Conservation (phyloP, 1,140 invertebrate genomes). For the Bombus vancouverensis region DNA sequence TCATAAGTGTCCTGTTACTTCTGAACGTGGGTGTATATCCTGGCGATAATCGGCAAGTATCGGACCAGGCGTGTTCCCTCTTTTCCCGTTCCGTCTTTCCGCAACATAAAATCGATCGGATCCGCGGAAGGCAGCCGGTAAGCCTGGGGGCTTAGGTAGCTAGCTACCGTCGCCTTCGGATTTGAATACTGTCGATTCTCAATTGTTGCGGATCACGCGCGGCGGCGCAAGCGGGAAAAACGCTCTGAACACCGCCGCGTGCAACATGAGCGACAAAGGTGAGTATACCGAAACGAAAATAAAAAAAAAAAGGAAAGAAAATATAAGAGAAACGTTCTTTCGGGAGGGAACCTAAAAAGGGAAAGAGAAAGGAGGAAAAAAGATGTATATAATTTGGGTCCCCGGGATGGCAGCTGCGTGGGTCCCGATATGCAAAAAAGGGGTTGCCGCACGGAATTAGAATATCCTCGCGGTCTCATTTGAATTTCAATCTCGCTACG, state of each 20-base stretch:
- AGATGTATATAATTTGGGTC: constrained; percentile 70
- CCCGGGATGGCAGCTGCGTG: constrained; percentile 65
- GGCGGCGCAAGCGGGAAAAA: constrained; percentile 14
- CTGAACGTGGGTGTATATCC: no score
- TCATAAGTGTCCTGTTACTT: no score
- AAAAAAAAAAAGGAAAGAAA: not conserved
- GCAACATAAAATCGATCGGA: constrained; percentile 65
- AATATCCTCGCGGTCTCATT: constrained; percentile 84
- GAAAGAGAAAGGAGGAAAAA: constrained; percentile 50
- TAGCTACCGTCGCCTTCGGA: constrained; percentile 58
- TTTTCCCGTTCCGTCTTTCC: constrained; percentile 32
- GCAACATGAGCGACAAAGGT: constrained; percentile 28
- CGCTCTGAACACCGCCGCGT: not conserved
- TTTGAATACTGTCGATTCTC: constrained; percentile 70
- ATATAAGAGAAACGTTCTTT: not conserved
- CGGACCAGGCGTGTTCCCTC: constrained; percentile 29
- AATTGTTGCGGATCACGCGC: constrained; percentile 67
- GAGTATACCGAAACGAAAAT: not conserved
- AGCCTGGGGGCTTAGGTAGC: constrained; percentile 59
- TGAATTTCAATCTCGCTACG: constrained; percentile 80
- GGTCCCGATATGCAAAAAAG: constrained; percentile 81
- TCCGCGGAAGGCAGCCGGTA: constrained; percentile 56
- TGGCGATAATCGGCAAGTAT: constrained; percentile 34
- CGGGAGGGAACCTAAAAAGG: not conserved
- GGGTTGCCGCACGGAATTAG: constrained; percentile 80